Base-by-base conservation (phyloP, 2,888 invertebrate species). In the Prosapia bicincta region DNA sequence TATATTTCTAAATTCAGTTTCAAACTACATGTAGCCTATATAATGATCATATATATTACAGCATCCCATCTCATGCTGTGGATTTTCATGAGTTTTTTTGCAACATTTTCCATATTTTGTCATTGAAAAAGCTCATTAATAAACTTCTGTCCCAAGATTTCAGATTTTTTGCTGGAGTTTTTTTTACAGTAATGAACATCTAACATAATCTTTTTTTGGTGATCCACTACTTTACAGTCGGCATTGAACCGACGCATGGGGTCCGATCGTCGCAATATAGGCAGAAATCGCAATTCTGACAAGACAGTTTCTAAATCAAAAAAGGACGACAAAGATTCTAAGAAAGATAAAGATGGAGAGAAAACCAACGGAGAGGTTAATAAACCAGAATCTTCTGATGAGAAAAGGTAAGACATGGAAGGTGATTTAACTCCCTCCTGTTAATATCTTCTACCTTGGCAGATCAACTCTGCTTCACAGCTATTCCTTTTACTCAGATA, bases 161-260 rank as follows among this genome's bases (percentile, higher is more conserved):
- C 38, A 38, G 38, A 38, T 38, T 38, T 9, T 6, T 38, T 38
- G 38, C 38, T 38, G 38, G 38, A 38, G 38, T 38, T 38, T 38
- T 38, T 38, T 38, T 38, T 38, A 38, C 13, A 38, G 38, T 38
- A 38, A 38, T 15, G 38, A 38, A 38, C 38, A 38, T 38, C 38
- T 38, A 38, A 38, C 13, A 38, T 38, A 9, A 38, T 38, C 74
- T 69, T 70, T 74, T 68, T 74, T n/a, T 74, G 74, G 28, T 74
- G 68, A 68, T 74, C 69, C 74, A 74, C 54, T 74, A 28, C 74
- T 74, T 76, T 76, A 70, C 76, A 76, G 76, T 76, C 76, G 76
- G 76, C 73, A 26, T 70, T 73, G 69, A 76, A 76, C 76, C 76
- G 76, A 72, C 76, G 72, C 32, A 65, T 66, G 71, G 70, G 70